Conservation (phyloP, 2,888 invertebrate species). For the Pammene fasciana region DNA sequence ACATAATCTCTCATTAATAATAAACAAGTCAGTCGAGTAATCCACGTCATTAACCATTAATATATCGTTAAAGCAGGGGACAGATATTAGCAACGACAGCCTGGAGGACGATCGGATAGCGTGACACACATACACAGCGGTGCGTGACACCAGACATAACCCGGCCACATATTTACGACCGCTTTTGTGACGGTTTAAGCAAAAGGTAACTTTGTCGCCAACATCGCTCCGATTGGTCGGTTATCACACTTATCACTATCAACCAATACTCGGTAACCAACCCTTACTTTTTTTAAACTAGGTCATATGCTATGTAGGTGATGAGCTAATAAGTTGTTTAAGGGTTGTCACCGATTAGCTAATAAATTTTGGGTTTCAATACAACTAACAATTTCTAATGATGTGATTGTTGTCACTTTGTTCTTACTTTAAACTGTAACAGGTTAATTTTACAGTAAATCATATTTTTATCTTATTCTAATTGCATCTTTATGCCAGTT, state of each 20-base stretch:
- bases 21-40: too few relatives aligned
- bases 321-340: too few relatives aligned
- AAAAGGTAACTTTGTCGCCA: background rate
- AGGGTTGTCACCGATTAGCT: background rate
- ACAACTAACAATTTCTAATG: too few relatives aligned
- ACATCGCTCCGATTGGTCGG: background rate
- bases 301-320: too few relatives aligned
- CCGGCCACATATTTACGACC: slow-evolving; percentile 14
- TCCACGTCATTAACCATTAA: too few relatives aligned
- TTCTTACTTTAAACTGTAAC: too few relatives aligned
- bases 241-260: too few relatives aligned
- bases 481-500: background rate
- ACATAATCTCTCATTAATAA: too few relatives aligned
- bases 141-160: slow-evolving; percentile 22
- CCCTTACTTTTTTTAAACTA: too few relatives aligned
- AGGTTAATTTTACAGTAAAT: too few relatives aligned
- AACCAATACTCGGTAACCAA: background rate
- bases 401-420: too few relatives aligned
- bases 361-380: background rate
- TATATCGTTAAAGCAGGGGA: background rate
- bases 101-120: slow-evolving; percentile 31
- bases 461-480: background rate
- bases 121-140: slow-evolving; percentile 33
- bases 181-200: slow-evolving; percentile 6
- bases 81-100: slow-evolving; percentile 5